Conservation (phyloP, 2,797 vertebrate genomes). For the Hydrolagus colliei region DNA sequence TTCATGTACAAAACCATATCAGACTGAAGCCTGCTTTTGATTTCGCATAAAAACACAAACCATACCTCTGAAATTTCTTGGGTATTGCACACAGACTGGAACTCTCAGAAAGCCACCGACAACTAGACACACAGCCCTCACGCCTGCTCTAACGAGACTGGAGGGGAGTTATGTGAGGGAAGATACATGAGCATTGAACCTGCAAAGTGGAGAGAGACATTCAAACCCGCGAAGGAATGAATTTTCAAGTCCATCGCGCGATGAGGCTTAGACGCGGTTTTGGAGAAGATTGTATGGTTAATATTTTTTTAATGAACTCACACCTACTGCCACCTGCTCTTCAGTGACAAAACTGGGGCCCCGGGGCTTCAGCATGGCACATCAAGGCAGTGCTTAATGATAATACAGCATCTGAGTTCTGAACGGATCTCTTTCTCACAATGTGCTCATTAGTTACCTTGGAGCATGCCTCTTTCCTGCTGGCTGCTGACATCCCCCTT, state of each 20-base stretch:
- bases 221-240: not conserved
- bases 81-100: not conserved
- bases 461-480: not conserved
- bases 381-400: constrained; percentile 18
- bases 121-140: too few relatives aligned
- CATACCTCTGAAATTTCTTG: not conserved
- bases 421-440: constrained; percentile 9
- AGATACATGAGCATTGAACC: too few relatives aligned
- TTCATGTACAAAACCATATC: not conserved
- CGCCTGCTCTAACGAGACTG: too few relatives aligned
- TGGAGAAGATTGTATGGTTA: not conserved
- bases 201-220: too few relatives aligned
- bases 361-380: not conserved
- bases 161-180: too few relatives aligned
- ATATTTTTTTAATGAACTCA: constrained; percentile 16
- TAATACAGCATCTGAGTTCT: not conserved
- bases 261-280: not conserved
- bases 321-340: constrained; percentile 1
- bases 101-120: not conserved
- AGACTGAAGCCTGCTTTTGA: not conserved
- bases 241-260: not conserved
- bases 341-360: not conserved
- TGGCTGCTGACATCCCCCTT: constrained; percentile 11
- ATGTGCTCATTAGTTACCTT: constrained; percentile 6
- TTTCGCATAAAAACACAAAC: not conserved